Conservation (phyloP, 1,140 invertebrate genomes). For the Hyles euphorbiae region DNA sequence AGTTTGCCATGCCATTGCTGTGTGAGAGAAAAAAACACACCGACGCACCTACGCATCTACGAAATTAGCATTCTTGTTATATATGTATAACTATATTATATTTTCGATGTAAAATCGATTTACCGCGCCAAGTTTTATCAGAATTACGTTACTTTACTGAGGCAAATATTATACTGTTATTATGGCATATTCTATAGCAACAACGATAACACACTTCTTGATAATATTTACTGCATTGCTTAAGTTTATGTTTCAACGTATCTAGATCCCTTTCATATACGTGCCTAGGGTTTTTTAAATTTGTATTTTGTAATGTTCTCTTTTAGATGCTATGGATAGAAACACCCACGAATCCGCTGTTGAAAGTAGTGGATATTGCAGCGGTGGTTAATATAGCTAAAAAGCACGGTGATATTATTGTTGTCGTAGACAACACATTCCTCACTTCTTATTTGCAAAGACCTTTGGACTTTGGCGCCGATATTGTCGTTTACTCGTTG, state of each 20-base stretch:
- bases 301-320: constrained; percentile 2
- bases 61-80: no score
- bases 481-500: constrained; percentile 94
- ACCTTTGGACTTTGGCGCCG: constrained; percentile 93
- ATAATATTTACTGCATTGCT: constrained; percentile 20
- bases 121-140: constrained; percentile 28
- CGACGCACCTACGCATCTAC: no score
- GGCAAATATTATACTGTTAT: constrained; percentile 16
- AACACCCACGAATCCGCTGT: constrained; percentile 97
- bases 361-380: constrained; percentile 94
- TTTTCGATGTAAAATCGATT: constrained; percentile 9
- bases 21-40: no score
- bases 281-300: not conserved
- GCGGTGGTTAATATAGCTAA: constrained; percentile 81
- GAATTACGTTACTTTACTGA: constrained; percentile 17
- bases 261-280: not conserved
- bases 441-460: constrained; percentile 96
- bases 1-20: no score
- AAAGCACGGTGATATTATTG: constrained; percentile 80
- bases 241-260: constrained; percentile 3
- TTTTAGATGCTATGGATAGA: constrained; percentile 96
- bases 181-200: constrained; percentile 12
- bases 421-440: constrained; percentile 98
- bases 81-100: not conserved
- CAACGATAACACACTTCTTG: constrained; percentile 16